A percentile compares a stretch with the other conserved stretches of the same genome.
These are phyloP conservation scores for Magallana angulata DNA, from an alignment of 1,140 invertebrate genomes.

Conservation along the genomic window DNA sequence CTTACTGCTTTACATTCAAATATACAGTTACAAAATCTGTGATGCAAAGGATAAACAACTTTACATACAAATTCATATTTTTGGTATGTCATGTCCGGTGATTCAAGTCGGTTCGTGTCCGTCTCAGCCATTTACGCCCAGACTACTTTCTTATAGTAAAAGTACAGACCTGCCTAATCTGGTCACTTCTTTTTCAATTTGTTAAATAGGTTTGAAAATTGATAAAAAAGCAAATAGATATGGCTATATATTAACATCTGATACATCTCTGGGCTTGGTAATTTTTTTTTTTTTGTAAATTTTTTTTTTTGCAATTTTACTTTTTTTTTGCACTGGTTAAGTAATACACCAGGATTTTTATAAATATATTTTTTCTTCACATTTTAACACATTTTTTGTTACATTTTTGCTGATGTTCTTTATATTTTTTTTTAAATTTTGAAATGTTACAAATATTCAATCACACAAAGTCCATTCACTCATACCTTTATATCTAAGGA, in stretches of 20 bases:
- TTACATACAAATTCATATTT: constrained; percentile 28
- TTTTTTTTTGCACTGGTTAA: constrained; percentile 40
- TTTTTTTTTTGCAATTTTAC: constrained; percentile 37
- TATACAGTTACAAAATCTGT: constrained; percentile 14
- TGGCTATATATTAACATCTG: background rate
- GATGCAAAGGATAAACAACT: constrained; percentile 25
- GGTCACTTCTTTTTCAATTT: constrained; percentile 1
- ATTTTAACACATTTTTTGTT: constrained; percentile 22
- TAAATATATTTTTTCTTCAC: constrained; percentile 19
- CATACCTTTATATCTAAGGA: background rate
- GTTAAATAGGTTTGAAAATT: background rate
- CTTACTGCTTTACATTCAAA: constrained; percentile 28
- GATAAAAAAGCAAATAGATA: constrained; percentile 1
- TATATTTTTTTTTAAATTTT: constrained; percentile 43
- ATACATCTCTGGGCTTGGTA: background rate
- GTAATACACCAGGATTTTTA: constrained; percentile 1
- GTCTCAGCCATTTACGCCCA: constrained; percentile 12
- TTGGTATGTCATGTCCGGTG: constrained; percentile 14
- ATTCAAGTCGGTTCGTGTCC: constrained; percentile 7
- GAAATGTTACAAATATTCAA: constrained; percentile 18
- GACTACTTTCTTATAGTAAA: background rate
- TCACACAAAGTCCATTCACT: constrained; percentile 17
- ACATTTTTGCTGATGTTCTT: constrained; percentile 60
- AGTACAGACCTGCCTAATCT: constrained; percentile 7
- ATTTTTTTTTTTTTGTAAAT: constrained; percentile 26